Base-by-base conservation (phyloP, 2,888 invertebrate species). In the Aproaerema taeniolella region DNA sequence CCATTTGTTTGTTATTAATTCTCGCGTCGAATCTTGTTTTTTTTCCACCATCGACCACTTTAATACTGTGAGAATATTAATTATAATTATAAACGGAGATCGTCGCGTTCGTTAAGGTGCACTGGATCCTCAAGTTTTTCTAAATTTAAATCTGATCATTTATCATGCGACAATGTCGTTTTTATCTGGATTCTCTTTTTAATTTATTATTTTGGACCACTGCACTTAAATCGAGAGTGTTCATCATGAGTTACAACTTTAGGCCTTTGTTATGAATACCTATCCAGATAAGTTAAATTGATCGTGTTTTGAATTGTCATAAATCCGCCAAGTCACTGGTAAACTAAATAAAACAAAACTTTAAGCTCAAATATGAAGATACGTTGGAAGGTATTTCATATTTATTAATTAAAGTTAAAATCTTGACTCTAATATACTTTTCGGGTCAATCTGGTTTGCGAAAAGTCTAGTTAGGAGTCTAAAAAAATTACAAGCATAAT, bases 1-100 rank as follows among this genome's bases (percentile, higher is more conserved):
- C 77, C 85, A 86, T 86, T 86, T 86, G 86, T 86, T 86, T 86
- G 83, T 86, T 86, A 86, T 86, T 85, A 86, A 86, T 83, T 85
- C 86, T 82, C 81, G 83, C 80, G 72, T 81, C 80, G 81, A 75
- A 77, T 76, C 73, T 73, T 64, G 64, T 77, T 75, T 82, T 76
- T 81, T 78, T 71, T 57, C n/a, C 37, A 60, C 61, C 66, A 63
- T 71, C 81, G 73, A 70, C 81, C 80, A 77, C 72, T 79, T 80
- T 85, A 79, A 83, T 83, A 78, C 81, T 77, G 80, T 81, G 78
- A 80, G 86, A 85, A 81, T 86, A 86, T 86, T 86, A 86, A 86
- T 86, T 86, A 86, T 82, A 83, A 83, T 86, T 86, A 83, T 85
- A 82, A 85, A 79, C 85, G 80, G 76, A 67, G 61, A 60, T 79